Percentiles rank a stretch among this genome's conserved stretches.
phyloP scores from a whole-genome alignment of 2,888 invertebrate species.

The Diploptera punctata region DNA sequence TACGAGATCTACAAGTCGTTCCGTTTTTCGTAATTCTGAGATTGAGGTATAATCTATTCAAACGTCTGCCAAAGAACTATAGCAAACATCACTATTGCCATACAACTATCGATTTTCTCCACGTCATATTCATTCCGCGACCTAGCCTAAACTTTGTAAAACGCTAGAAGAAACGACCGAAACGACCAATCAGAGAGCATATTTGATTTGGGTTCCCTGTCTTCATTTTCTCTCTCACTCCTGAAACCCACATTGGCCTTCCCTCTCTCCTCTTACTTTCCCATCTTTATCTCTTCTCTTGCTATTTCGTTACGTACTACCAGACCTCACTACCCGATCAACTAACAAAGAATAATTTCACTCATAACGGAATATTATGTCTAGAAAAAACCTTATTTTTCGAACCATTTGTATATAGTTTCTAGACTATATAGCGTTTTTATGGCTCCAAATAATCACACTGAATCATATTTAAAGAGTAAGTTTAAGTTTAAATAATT shows the following conservation, averaged over 20 bases:
- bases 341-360: constrained; percentile 24
- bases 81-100: constrained; percentile 28
- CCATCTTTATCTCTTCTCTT: not conserved
- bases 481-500: too few species aligned
- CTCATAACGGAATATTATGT: not conserved
- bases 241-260: not conserved
- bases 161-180: constrained; percentile 31
- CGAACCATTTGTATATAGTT: too few species aligned
- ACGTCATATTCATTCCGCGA: constrained; percentile 36
- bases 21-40: too few species aligned
- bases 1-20: too few species aligned
- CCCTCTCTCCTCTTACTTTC: not conserved
- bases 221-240: constrained; percentile 30
- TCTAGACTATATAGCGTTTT: too few species aligned
- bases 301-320: constrained; percentile 14
- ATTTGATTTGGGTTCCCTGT: constrained; percentile 21
- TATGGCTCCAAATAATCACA: too few species aligned
- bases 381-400: too few species aligned
- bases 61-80: constrained; percentile 4
- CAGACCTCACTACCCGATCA: constrained; percentile 21
- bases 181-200: constrained; percentile 38
- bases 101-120: constrained; percentile 41
- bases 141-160: constrained; percentile 37
- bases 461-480: too few species aligned
- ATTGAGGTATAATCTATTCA: too few species aligned